Evolutionary conservation across 2,888 invertebrate species (phyloP), one percentile per base, ranked within the genome.

Genomic region (Euclidia mi): DNA sequence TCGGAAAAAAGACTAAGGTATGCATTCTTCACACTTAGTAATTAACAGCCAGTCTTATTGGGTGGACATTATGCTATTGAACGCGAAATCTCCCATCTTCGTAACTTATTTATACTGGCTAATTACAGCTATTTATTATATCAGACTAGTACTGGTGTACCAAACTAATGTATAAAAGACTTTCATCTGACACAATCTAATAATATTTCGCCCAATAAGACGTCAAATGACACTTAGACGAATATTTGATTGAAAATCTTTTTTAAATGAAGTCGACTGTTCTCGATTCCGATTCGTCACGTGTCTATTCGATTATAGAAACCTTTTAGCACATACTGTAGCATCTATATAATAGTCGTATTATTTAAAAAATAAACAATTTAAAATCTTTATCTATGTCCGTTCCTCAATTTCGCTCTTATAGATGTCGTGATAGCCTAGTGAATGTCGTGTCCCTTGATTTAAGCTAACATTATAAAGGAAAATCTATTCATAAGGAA

Each of bases 321-420:
- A 75, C 74, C 77, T 82, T 73, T 76, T 81, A 84, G 84, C 83
- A 84, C 84, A 70, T 82, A 84, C 75, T 78, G 79, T 85, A 85
- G 85, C 65, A 76, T 80, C 80, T 83, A 73, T 77, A 67, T 84
- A 75, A 85, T 91, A 90, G 87, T 79, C 76, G 75, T 86, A 87
- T 88, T 84, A 82, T 89, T 89, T 90, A 87, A 84, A 81, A 79
- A 84, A 81, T 74, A 82, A 80, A 81, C 79, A 81, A 81, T 84
- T 83, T 88, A 86, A 89, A 87, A 70, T 90, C 91, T 92, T 87
- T 82, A 78, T 90, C 92, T 92, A 90, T 92, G 89, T 94, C 94
- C 93, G 90, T 94, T 92, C 92, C 91, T 94, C 91, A 78, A 92
- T 93, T 94, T 94, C 93, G 78, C 87, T 91, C 93, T 94, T 92